A percentile compares a stretch with the other conserved stretches of the same genome.
Conservation (phyloP, 2,888 invertebrate species). For the Hoplodrina ambigua region DNA sequence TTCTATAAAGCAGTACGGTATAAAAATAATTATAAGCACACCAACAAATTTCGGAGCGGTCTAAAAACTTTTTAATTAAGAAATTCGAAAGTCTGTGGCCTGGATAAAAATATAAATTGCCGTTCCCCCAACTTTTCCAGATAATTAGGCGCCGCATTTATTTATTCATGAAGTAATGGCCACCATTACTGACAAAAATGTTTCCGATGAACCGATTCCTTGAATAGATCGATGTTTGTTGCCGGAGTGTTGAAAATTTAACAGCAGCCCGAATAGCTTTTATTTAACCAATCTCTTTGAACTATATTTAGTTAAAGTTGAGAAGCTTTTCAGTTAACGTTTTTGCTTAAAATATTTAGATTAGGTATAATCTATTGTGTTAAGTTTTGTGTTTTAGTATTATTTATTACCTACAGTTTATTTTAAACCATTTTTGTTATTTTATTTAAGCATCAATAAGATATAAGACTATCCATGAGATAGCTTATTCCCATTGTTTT, state of each 20-base stretch:
- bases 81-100: conserved; percentile 37
- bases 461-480: no score
- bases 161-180: conserved; percentile 63
- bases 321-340: background rate
- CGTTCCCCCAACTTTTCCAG: conserved; percentile 47
- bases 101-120: conserved; percentile 55
- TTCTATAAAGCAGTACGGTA: conserved; percentile 4
- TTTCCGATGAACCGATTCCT: conserved; percentile 55
- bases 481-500: no score
- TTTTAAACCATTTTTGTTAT: no score
- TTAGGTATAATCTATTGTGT: no score
- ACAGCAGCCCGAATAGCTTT: conserved; percentile 61
- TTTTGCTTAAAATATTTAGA: no score
- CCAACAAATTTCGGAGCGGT: conserved; percentile 36
- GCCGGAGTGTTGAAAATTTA: conserved; percentile 66
- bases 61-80: conserved; percentile 60
- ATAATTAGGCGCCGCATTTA: conserved; percentile 61
- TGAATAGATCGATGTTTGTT: conserved; percentile 65
- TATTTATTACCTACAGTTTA: no score
- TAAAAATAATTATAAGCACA: conserved; percentile 41
- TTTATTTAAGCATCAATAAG: no score
- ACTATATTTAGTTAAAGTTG: conserved; percentile 33
- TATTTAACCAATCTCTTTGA: conserved; percentile 48
- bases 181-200: conserved; percentile 56
- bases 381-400: no score